Conservation (phyloP, 2,113 vertebrate genomes). For the Chionomys nivalis region DNA sequence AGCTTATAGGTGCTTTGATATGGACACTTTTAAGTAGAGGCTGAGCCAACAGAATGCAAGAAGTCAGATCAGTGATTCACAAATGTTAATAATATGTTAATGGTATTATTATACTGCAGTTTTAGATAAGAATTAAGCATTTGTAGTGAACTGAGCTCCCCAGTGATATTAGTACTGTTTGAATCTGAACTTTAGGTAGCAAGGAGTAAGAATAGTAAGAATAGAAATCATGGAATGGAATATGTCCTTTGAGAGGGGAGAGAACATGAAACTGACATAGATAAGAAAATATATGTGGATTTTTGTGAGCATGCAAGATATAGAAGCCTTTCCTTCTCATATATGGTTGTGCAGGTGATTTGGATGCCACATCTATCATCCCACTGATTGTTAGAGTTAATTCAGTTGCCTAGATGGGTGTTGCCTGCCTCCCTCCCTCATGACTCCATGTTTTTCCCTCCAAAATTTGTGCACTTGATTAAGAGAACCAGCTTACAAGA, state of each 20-base stretch:
- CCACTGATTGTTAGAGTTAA: neutral
- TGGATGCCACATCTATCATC: neutral
- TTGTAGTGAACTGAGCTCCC: neutral
- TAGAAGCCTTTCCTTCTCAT: neutral
- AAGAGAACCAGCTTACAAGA: neutral
- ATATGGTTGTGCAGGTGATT: neutral
- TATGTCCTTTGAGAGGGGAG: neutral
- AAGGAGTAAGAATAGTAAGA: neutral
- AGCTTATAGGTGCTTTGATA: neutral
- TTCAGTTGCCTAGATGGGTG: neutral
- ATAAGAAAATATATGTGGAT: neutral
- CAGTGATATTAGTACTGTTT: neutral
- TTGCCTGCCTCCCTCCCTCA: neutral
- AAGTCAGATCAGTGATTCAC: neutral
- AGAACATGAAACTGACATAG: neutral
- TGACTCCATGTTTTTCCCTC: neutral
- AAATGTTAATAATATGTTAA: neutral
- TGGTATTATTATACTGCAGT: neutral
- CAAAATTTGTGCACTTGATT: neutral
- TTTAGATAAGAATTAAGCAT: neutral
- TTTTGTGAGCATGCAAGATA: neutral
- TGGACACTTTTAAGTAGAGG: neutral
- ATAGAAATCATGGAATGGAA: neutral
- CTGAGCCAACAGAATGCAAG: neutral
- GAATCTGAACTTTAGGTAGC: neutral